Conservation (phyloP, 2,113 vertebrate species). For the Plestiodon gilberti region DNA sequence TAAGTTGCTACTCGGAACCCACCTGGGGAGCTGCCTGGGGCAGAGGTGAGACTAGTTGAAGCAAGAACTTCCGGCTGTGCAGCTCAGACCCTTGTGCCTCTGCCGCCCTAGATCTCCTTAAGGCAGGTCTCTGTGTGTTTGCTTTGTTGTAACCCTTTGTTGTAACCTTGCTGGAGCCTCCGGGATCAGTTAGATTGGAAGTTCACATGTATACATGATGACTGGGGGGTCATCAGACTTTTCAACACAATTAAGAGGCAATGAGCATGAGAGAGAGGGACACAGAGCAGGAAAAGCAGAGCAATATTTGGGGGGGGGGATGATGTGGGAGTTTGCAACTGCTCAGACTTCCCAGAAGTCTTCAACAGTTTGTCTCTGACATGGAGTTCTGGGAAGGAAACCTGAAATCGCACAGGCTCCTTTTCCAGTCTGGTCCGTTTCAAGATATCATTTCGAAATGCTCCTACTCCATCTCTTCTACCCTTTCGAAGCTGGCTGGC, state of each 20-base stretch:
- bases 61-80: background rate
- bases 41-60: background rate
- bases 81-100: background rate
- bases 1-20: background rate
- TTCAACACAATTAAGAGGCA: background rate
- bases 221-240: background rate
- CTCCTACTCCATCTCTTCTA: background rate
- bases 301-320: background rate
- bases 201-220: background rate
- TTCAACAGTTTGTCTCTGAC: background rate
- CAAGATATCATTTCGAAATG: background rate
- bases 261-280: background rate
- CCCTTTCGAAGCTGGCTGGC: background rate
- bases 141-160: too few species aligned
- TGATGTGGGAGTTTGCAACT: too few species aligned
- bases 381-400: background rate
- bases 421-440: background rate
- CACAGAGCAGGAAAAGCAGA: background rate
- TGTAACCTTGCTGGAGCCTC: background rate
- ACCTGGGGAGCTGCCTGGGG: too few species aligned
- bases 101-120: background rate
- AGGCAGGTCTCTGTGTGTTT: background rate
- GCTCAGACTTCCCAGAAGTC: background rate
- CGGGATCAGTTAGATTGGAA: background rate
- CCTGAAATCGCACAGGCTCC: background rate